Evolutionary conservation across 2,888 invertebrate species (phyloP), one percentile per base, ranked within the genome.

Genomic region (Salticus scenicus): DNA sequence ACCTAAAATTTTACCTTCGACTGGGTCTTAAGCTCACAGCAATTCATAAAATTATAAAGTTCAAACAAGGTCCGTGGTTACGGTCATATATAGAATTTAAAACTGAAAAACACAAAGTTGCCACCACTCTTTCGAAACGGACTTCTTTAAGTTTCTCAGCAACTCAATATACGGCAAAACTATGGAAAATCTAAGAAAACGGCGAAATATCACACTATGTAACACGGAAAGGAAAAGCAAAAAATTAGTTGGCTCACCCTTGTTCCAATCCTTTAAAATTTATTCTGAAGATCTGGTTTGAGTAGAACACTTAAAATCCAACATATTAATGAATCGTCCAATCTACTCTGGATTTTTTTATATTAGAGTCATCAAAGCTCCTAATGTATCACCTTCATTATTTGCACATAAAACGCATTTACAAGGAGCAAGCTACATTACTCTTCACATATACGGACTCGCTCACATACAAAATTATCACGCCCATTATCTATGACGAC

Each of bases 131-230:
- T 91, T 91, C 89, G 89, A 90, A 75, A 90, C 91, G 89, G 89
- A 89, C 83, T 90, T 92, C 72, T 91, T 90, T 72, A 90, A 91
- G 83, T 81, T 91, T 12, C 89, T 90, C 89, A 90, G 90, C 77
- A 90, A 91, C 82, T 67, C 88, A n/a, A 89, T 90, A 12, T 91
- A 90, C 87, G 90, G 90, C 12, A 90, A 91, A 87, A 89, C 89
- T 28, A 90, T 90, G 89, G 89, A 90, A 81, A 90, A 90, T 88
- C 87, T 90, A 31, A 77, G 90, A 76, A 89, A 89, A 30, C 81
- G 89, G 79, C 85, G 88, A 24, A 89, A 90, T 77, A 85, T 91
- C 1, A 64, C 82, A 63, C 41, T 90, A 24, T 74, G 76, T 1
- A 51, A 78, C n/a, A 47, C 20, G 0, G 66, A 74, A 20, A 57